Percentiles rank a stretch among this genome's conserved stretches.
Conservation (phyloP, 2,113 vertebrate genomes). For the Aix galericulata region DNA sequence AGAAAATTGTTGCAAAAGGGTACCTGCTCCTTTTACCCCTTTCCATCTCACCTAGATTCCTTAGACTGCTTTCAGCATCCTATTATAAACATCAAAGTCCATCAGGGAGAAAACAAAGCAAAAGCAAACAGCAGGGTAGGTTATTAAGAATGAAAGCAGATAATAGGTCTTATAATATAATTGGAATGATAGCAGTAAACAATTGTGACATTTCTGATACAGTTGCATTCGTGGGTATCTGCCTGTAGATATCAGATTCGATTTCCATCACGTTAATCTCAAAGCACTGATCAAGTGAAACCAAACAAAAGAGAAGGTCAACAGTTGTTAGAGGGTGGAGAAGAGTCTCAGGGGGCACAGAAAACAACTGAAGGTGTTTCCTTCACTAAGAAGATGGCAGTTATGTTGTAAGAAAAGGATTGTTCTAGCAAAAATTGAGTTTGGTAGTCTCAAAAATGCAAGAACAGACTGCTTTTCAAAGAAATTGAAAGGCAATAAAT, state of each 20-base stretch:
- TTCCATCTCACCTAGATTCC: not conserved
- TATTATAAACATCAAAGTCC: not conserved
- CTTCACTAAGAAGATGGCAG: not conserved
- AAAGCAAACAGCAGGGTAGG: not conserved
- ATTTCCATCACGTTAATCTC: not conserved
- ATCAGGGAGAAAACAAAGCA: not conserved
- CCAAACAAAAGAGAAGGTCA: not conserved
- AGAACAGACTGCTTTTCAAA: not conserved
- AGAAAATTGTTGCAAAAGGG: not conserved
- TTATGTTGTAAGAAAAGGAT: not conserved
- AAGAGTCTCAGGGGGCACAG: not conserved
- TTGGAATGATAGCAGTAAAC: not conserved
- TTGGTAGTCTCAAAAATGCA: slow-evolving; percentile 7
- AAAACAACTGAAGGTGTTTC: not conserved
- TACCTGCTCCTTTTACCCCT: not conserved
- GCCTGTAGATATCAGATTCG: not conserved
- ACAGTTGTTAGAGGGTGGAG: not conserved
- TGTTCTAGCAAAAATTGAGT: not conserved
- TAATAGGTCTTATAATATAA: not conserved
- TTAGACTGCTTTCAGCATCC: not conserved
- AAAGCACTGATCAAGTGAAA: not conserved
- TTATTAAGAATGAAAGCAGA: not conserved
- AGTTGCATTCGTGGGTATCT: not conserved
- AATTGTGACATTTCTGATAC: not conserved
- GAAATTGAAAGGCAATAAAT: not conserved